A percentile compares a stretch with the other conserved stretches of the same genome.
These are phyloP conservation scores for Origma solitaria DNA, from an alignment of 2,113 vertebrate species.

Conservation along the genomic window DNA sequence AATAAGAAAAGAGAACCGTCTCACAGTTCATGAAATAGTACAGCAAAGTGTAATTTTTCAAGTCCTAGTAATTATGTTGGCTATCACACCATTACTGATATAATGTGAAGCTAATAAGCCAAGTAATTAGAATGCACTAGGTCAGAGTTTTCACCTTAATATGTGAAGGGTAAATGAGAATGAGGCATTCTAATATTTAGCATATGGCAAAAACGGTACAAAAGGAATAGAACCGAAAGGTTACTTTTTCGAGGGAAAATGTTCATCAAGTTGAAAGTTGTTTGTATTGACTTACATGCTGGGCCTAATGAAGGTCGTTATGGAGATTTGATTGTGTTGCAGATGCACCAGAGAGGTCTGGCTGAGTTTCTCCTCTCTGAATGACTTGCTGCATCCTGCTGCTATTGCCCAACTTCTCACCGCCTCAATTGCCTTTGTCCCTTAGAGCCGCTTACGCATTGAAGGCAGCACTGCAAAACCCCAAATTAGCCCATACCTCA, in stretches of 20 bases:
- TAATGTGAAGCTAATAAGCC: conserved; percentile 77
- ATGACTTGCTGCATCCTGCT: neutral
- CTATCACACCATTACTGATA: conserved; percentile 69
- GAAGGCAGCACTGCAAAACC: neutral
- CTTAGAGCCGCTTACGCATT: neutral
- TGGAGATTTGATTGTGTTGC: neutral
- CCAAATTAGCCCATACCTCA: neutral
- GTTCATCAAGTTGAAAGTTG: neutral
- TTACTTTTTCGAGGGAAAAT: neutral
- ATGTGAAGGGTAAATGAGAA: conserved; percentile 68
- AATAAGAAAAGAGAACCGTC: conserved; percentile 28
- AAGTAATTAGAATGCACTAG: conserved; percentile 75
- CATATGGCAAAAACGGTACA: neutral
- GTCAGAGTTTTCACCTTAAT: conserved; percentile 74
- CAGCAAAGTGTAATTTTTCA: conserved; percentile 70
- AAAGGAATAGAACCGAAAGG: neutral
- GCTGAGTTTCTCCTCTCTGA: neutral
- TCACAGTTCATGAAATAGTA: conserved; percentile 65
- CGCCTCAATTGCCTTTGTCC: neutral
- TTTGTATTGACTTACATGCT: neutral
- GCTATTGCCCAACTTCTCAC: neutral
- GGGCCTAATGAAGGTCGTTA: neutral
- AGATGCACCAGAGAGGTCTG: neutral
- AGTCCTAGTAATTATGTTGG: conserved; percentile 67
- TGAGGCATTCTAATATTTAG: conserved; percentile 54